A percentile compares a stretch with the other conserved stretches of the same genome.
phyloP scores from a whole-genome alignment of 2,113 vertebrate genomes.

The Piliocolobus tephrosceles region DNA sequence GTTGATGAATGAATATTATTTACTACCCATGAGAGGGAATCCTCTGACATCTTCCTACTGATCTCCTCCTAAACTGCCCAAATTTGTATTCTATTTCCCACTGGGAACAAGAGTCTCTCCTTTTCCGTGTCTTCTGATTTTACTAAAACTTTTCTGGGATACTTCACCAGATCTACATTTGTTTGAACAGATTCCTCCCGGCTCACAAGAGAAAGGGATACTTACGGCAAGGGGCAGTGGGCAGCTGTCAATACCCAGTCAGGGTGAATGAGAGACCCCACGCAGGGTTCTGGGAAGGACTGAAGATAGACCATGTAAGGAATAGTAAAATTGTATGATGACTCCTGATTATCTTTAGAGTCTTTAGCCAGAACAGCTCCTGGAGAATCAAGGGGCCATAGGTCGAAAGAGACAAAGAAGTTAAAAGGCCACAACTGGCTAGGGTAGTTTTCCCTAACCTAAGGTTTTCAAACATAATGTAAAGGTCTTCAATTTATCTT shows the following conservation, averaged over 20 bases:
- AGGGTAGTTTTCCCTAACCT: background rate
- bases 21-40: background rate
- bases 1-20: background rate
- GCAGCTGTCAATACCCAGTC: conserved; percentile 69
- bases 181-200: background rate
- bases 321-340: background rate
- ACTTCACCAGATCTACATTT: background rate
- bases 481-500: background rate
- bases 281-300: conserved; percentile 55
- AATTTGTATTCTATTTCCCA: background rate
- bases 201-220: background rate
- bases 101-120: background rate
- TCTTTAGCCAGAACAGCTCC: background rate
- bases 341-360: fast-evolving
- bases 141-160: background rate
- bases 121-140: background rate
- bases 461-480: background rate
- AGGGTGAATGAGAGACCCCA: conserved; percentile 62
- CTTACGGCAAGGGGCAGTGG: conserved; percentile 69
- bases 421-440: background rate
- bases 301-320: conserved; percentile 72
- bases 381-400: background rate
- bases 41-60: background rate
- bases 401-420: background rate
- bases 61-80: background rate